phyloP scores from a whole-genome alignment of 2,797 vertebrate genomes.

The Paramormyrops hopkinsi region DNA sequence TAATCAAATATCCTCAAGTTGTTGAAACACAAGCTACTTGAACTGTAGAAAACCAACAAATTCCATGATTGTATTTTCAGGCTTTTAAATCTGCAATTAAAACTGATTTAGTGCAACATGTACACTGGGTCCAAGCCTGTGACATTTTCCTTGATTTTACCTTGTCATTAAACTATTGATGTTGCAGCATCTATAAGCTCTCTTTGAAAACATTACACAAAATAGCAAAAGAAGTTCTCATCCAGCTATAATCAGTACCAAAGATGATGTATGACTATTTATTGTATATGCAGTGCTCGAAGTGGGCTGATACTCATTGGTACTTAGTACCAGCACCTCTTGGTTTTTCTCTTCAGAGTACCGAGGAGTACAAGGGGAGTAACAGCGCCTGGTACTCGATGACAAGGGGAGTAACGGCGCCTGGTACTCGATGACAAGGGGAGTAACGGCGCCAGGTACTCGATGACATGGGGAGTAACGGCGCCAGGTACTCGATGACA shows the following conservation, averaged over 20 bases:
- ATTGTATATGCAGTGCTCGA: not conserved
- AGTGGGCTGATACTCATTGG: not conserved
- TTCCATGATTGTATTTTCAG: constrained; percentile 27
- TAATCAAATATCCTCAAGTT: constrained; percentile 18
- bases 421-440: not conserved
- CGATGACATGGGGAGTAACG: no score
- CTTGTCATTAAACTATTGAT: not conserved
- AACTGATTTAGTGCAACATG: constrained; percentile 27
- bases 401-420: not conserved
- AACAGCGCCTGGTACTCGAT: not conserved
- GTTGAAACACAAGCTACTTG: constrained; percentile 22
- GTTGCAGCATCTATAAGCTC: not conserved
- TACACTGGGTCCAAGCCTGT: constrained; percentile 3
- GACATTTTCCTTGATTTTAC: not conserved
- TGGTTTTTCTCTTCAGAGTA: not conserved
- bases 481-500: no score
- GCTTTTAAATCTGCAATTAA: constrained; percentile 32
- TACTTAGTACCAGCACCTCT: not conserved
- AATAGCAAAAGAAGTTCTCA: not conserved
- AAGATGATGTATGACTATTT: not conserved
- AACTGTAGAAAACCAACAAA: constrained; percentile 27
- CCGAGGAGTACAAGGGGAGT: not conserved
- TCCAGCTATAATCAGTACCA: not conserved
- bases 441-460: not conserved
- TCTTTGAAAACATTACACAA: not conserved